phyloP scores from a whole-genome alignment of 2,113 vertebrate genomes.

The Crotophaga sulcirostris region DNA sequence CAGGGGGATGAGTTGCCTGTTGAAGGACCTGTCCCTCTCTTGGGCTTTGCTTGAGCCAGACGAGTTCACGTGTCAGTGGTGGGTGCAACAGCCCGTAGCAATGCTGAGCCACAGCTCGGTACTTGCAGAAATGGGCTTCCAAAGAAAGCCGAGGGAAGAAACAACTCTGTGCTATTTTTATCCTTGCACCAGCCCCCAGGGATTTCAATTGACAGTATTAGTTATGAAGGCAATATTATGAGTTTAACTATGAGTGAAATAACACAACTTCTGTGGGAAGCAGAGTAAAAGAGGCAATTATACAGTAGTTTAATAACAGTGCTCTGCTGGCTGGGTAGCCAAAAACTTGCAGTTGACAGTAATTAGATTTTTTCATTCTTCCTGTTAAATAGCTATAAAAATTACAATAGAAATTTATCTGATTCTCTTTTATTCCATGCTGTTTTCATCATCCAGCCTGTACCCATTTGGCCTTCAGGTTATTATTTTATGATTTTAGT shows the following conservation, averaged over 20 bases:
- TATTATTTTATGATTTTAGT: background rate
- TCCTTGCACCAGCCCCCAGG: slow-evolving; percentile 2
- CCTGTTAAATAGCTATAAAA: slow-evolving; percentile 54
- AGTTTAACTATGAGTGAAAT: slow-evolving; percentile 73
- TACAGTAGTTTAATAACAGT: slow-evolving; percentile 73
- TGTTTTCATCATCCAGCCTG: background rate
- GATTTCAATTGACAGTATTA: slow-evolving; percentile 73
- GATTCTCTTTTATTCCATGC: background rate
- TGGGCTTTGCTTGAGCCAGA: accelerated
- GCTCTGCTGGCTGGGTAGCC: slow-evolving; percentile 56
- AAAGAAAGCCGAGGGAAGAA: background rate
- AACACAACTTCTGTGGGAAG: slow-evolving; percentile 75
- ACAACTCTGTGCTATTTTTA: slow-evolving; percentile 26
- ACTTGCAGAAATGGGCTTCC: background rate
- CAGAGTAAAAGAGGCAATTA: slow-evolving; percentile 67
- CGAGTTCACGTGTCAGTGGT: background rate
- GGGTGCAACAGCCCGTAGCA: background rate
- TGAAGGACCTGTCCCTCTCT: background rate
- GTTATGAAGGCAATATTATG: slow-evolving; percentile 69
- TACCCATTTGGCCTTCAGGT: background rate
- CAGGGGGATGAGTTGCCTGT: no score
- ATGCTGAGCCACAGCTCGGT: background rate
- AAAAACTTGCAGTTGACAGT: slow-evolving; percentile 69
- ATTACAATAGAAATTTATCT: slow-evolving; percentile 39
- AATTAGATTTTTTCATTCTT: slow-evolving; percentile 74